Evolutionary conservation across 2,797 vertebrate genomes (phyloP), one percentile per base, ranked within the genome.

Genomic region (Chaunax sp.): DNA sequence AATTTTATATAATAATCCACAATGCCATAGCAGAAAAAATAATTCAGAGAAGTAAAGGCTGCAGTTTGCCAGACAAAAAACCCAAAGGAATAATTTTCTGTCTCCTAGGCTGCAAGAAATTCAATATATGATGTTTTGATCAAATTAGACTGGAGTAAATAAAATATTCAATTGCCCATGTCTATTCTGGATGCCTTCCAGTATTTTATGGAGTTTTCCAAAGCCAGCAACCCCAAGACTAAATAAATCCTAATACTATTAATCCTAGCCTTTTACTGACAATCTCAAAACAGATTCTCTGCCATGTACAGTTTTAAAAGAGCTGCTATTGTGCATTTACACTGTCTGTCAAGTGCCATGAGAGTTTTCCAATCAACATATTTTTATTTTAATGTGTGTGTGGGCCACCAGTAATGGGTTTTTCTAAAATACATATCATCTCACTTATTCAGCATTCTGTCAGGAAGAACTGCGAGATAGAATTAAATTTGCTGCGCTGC

Each of bases 391-490:
- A 86, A 87, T 88, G 64, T 66, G 72, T 72, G 72, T 81, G 82
- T 44, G 38, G 86, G 73, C 87, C 86, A 87, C 81, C 83, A 82
- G 79, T 85, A 87, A 87, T 87, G 89, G 89, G 75, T 90, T 91
- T 85, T 72, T 80, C 81, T 87, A 83, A 91, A 91, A 89, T 88
- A 91, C 89, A 89, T 78, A 89, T 89, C 88, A 77, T 89, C 85
- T 88, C 87, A 90, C 90, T 92, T 92, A 93, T 92, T 92, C 90
- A 91, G 91, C 88, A 92, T 91, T 91, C 91, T 90, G 90, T 92
- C 89, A 89, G 87, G 28, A 80, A 88, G 86, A 88, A 81, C 87
- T 81, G 89, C 75, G 64, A 84, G 86, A 87, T 82, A 84, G 81
- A 91, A 91, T 92, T 93, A 84, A 93, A 93, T 92, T 92, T 92